Evolutionary conservation across 1,140 invertebrate genomes (phyloP), one percentile per base, ranked within the genome.

Genomic region (Idris sp.): DNA sequence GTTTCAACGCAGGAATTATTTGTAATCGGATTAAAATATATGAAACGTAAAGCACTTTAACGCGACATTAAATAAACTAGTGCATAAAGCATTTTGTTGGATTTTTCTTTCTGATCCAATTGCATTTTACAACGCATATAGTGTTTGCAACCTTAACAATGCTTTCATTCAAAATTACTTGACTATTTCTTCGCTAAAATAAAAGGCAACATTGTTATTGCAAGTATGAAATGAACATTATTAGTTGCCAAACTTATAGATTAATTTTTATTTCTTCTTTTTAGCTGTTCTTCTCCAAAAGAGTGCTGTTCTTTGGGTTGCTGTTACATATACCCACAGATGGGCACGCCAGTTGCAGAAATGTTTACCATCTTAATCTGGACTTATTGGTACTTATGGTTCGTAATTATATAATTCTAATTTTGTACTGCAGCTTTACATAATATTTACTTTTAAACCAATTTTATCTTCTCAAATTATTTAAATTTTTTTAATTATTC

Each of bases 301-400:
- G 89, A 91, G 79, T 93, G 92, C 83, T 94, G 92, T 85, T 89
- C 90, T 30, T 88, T 91, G 81, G 92, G 91, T 44, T 94, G 92
- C 84, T 94, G 93, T 84, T 91, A 91, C 62, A 48, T 88, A 83
- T 79, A 88, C 83, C 74, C 89, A 84, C 65, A 90, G 79, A 68
- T 87, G 85, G 74, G 84, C 83, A 74, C 80, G 81, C 74, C 83
- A 85, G 33, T 85, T 83, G 51, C 87, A 85, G 84, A 85, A 61
- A 86, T 86, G 82, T 83, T 87, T 40, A 83, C 83, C 48, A 82
- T 86, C 58, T 61, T 86, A 53, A 83, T 88, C 59, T 86, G 82
- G 84, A 84, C 84, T 58, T 84, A 87, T 65, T 88, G 86, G 86
- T 87, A 86, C 58, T 61, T 86, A 73, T 87, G 84, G 85, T 86